Evolutionary conservation across 2,888 invertebrate genomes (phyloP), one percentile per base, ranked within the genome.

Genomic region (Plagiodera versicolora): DNA sequence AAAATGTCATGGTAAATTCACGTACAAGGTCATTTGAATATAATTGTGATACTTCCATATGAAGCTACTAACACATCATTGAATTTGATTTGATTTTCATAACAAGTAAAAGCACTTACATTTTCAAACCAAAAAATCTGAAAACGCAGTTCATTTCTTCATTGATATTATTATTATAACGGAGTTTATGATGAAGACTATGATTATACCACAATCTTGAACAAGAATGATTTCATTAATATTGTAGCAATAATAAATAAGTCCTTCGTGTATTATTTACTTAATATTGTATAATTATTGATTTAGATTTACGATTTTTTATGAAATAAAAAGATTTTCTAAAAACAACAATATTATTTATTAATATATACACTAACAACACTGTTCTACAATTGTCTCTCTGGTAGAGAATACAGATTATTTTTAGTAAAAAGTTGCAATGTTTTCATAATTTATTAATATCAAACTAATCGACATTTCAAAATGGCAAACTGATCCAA

Each of bases 1-100:
- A 70, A 63, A 49, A 66, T 73, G 0, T 66, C 69, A 8, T 79
- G 79, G 79, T 79, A 65, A 52, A 18, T 24, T 9, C 24, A 5
- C 11, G n/a, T 24, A 48, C n/a, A 18, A 14, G 11, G 14, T 0
- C 14, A 14, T 48, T 19, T 19, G 18, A 10, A n/a, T 18, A n/a
- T 44, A 30, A 11, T 18, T 47, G 47, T 48, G 28, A 28, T n/a
- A 48, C 8, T n/a, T 47, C 6, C 11, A 46, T 24, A n/a, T n/a
- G n/a, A n/a, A n/a, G n/a, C n/a, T n/a, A n/a, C n/a, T n/a, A n/a
- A n/a, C n/a, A n/a, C n/a, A n/a, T n/a, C n/a, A n/a, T n/a, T n/a
- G n/a, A n/a, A n/a, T n/a, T n/a, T n/a, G n/a, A n/a, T n/a, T n/a
- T n/a, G n/a, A n/a, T n/a, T n/a, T n/a, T n/a, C n/a, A n/a, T n/a